Evolutionary conservation across 2,888 invertebrate species (phyloP).

Genomic region (Diabrotica balteata): DNA sequence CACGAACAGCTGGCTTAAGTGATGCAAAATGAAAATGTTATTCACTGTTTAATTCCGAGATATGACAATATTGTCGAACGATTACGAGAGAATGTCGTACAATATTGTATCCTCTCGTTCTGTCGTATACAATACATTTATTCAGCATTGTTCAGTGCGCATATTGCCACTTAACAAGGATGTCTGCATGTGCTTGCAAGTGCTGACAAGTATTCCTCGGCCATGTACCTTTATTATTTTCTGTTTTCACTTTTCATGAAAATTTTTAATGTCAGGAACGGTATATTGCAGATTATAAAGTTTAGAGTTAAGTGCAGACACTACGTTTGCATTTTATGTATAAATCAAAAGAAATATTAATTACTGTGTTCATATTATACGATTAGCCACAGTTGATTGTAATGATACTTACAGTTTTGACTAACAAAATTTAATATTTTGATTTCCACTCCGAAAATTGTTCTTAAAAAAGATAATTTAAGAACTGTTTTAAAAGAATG

Average conservation of each 20-base stretch:
- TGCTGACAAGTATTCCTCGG: constrained; percentile 45
- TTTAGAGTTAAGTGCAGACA: too few relatives aligned
- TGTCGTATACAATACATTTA: constrained; percentile 49
- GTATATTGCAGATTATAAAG: background rate
- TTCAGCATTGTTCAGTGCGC: constrained; percentile 50
- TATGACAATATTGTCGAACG: constrained; percentile 39
- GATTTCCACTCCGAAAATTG: too few relatives aligned
- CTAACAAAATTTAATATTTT: too few relatives aligned
- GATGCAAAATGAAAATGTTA: background rate
- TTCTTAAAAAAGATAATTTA: too few relatives aligned
- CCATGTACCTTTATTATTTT: constrained; percentile 47
- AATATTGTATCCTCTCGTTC: constrained; percentile 51
- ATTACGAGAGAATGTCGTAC: constrained; percentile 36
- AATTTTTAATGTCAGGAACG: background rate
- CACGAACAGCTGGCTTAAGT: background rate
- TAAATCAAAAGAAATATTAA: too few relatives aligned
- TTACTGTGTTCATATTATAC: too few relatives aligned
- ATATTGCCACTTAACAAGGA: constrained; percentile 55
- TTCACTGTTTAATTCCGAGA: constrained; percentile 1
- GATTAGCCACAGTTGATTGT: too few relatives aligned
- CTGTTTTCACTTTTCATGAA: constrained; percentile 10
- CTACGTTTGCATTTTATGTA: background rate
- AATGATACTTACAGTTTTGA: too few relatives aligned
- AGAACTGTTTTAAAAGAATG: too few relatives aligned
- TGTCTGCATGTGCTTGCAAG: constrained; percentile 46